A percentile compares a stretch with the other conserved stretches of the same genome.
Evolutionary conservation across 2,113 vertebrate species (phyloP).

Genomic region (Arvicanthis niloticus): DNA sequence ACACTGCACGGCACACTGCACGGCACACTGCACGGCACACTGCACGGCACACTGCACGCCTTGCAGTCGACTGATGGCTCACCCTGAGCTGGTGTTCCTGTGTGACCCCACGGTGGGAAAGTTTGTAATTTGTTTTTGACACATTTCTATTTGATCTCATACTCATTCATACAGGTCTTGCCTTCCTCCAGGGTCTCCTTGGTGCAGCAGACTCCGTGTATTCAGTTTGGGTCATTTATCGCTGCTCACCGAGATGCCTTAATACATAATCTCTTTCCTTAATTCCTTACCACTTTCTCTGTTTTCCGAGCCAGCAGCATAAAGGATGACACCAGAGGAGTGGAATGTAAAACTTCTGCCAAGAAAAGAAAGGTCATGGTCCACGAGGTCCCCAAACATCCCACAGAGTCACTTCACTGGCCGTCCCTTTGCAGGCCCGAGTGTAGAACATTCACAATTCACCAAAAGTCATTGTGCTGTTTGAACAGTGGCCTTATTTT

Average conservation of each 20-base stretch:
- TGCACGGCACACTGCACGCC: constrained; percentile 42
- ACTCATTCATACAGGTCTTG: not conserved
- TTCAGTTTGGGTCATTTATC: constrained; percentile 57
- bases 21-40: no score
- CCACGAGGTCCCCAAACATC: not conserved
- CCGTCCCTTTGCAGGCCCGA: fast-evolving
- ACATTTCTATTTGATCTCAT: constrained; percentile 79
- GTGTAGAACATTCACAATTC: not conserved
- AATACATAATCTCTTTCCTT: constrained; percentile 39
- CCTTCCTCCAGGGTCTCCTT: constrained; percentile 67
- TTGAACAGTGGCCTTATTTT: not conserved
- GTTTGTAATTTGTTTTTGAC: constrained; percentile 82
- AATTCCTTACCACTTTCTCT: not conserved
- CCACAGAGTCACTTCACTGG: not conserved
- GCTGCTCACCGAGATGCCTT: constrained; percentile 29
- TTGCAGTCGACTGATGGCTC: constrained; percentile 61
- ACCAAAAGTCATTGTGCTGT: not conserved
- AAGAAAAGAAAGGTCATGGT: not conserved
- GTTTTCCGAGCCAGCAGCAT: not conserved
- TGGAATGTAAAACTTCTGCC: not conserved
- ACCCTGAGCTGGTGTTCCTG: constrained; percentile 76
- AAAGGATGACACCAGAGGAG: constrained; percentile 8
- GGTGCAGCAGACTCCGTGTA: constrained; percentile 42
- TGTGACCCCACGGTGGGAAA: constrained; percentile 24
- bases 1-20: no score